Percentiles rank a stretch among this genome's conserved stretches.
These are phyloP conservation scores for Eueremaeus valkanovi DNA, from an alignment of 2,888 invertebrate species.

Conservation along the genomic window DNA sequence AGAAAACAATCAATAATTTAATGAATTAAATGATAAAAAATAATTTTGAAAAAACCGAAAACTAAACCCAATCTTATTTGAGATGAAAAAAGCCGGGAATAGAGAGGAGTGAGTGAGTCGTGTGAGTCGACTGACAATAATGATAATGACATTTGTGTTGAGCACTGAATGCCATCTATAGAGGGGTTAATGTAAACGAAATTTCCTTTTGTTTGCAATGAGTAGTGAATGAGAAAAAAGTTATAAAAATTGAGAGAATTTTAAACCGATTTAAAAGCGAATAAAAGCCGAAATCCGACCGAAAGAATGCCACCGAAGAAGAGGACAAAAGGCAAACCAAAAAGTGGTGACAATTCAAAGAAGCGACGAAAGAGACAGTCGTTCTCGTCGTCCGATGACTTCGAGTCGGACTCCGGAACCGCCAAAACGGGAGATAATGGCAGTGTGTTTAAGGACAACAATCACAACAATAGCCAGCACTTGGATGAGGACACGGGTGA, in stretches of 20 bases:
- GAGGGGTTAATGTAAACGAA: not conserved
- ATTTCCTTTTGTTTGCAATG: conserved; percentile 27
- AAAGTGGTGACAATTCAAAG: not conserved
- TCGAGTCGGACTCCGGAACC: not conserved
- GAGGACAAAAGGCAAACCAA: not conserved
- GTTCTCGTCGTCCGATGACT: not conserved
- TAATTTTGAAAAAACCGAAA: no score
- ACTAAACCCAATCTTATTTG: no score
- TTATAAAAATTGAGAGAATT: not conserved
- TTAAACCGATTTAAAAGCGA: not conserved
- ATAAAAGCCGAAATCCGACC: not conserved
- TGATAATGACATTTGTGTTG: not conserved
- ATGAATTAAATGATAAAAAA: no score
- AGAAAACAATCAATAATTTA: no score
- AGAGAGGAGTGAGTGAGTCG: not conserved
- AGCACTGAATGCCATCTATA: conserved; percentile 16
- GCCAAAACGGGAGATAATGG: not conserved
- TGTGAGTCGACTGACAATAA: not conserved
- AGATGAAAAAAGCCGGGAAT: no score
- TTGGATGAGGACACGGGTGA: conserved; percentile 18
- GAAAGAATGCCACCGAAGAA: conserved; percentile 21
- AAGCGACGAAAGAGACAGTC: not conserved
- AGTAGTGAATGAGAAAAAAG: not conserved
- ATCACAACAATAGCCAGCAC: not conserved
- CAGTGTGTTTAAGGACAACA: conserved; percentile 22